Evolutionary conservation across 2,113 vertebrate genomes (phyloP).

Genomic region (Gallinago media): DNA sequence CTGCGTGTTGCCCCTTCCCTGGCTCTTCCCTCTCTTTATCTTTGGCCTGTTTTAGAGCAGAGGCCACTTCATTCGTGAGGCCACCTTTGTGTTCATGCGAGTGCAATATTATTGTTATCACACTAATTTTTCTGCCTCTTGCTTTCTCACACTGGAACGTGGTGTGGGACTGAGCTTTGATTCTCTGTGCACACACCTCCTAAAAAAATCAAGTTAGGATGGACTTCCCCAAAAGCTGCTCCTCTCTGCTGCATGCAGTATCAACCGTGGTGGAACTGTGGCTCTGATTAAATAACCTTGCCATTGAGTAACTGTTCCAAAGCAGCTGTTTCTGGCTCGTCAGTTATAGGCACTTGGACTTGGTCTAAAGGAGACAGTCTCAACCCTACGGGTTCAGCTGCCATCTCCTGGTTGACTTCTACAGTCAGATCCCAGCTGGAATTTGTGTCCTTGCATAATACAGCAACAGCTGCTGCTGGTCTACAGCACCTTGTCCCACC

Average conservation of each 20-base stretch:
- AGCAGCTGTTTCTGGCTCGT: not conserved
- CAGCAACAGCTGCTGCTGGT: not conserved
- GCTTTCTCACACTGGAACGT: not conserved
- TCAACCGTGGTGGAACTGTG: not conserved
- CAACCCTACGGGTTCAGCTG: not conserved
- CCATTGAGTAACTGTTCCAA: not conserved
- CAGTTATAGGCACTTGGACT: not conserved
- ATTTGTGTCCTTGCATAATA: not conserved
- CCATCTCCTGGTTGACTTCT: not conserved
- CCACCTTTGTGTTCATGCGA: not conserved
- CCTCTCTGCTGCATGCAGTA: not conserved
- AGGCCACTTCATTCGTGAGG: not conserved
- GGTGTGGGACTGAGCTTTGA: not conserved
- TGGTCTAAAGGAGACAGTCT: not conserved
- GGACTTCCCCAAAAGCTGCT: not conserved
- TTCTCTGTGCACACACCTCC: not conserved
- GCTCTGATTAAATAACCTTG: not conserved
- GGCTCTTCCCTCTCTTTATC: not conserved
- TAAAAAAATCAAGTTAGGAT: not conserved
- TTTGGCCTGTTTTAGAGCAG: not conserved
- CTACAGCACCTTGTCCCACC: not conserved
- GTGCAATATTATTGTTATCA: not conserved
- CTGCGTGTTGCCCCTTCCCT: not conserved
- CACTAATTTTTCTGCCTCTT: not conserved
- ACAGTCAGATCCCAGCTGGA: not conserved